Evolutionary conservation across 2,888 invertebrate genomes (phyloP).

Genomic region (Callinectes sapidus): DNA sequence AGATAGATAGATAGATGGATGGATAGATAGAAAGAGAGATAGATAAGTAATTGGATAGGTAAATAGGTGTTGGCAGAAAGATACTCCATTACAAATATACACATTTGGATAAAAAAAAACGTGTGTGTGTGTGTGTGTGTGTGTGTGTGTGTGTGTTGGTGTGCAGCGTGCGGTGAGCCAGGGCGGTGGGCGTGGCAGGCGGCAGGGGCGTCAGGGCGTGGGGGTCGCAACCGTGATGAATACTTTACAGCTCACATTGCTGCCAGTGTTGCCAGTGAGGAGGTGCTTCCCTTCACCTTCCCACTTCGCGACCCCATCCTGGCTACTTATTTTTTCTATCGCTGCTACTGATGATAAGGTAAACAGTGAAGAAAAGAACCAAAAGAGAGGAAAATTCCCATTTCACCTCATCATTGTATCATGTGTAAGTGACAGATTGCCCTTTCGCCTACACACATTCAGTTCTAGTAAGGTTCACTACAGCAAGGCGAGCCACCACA

Average conservation of each 20-base stretch:
- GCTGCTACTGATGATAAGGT: neutral
- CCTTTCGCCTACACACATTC: neutral
- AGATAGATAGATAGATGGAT: too few relatives aligned
- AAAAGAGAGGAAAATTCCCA: neutral
- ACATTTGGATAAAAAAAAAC: too few relatives aligned
- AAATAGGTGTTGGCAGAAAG: too few relatives aligned
- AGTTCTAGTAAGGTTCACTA: neutral
- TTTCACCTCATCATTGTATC: neutral
- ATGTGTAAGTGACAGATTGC: neutral
- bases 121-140: slow-evolving; percentile 49
- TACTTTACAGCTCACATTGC: neutral
- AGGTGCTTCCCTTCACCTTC: neutral
- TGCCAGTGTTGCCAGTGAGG: slow-evolving; percentile 19
- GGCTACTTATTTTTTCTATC: neutral
- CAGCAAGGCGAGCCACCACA: neutral
- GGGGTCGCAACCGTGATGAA: neutral
- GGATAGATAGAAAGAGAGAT: too few relatives aligned
- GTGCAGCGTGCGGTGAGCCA: neutral
- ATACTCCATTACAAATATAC: too few relatives aligned
- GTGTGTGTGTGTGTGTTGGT: slow-evolving; percentile 12
- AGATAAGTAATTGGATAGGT: too few relatives aligned
- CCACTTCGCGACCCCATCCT: neutral
- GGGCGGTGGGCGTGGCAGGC: neutral
- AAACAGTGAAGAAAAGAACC: neutral
- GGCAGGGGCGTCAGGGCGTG: neutral